Evolutionary conservation across 2,113 vertebrate genomes (phyloP), one percentile per base, ranked within the genome.

Genomic region (Syngnathoides biaculeatus): DNA sequence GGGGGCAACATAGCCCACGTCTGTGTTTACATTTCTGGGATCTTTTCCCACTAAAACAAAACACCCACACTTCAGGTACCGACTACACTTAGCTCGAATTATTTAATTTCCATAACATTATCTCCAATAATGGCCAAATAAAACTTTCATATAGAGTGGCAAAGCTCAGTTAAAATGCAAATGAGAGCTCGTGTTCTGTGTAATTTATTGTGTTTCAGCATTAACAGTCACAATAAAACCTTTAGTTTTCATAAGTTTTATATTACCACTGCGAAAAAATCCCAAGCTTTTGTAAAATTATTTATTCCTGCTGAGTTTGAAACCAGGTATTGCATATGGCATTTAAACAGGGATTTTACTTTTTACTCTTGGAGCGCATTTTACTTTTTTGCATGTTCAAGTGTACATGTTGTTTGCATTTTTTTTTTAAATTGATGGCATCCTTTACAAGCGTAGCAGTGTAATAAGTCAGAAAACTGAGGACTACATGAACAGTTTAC

Each of bases 381-480:
- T 81, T 75, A 69, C 58, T 62, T 73, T 68, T 52, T 71, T 35
- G 30, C 30, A 40, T 38, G 64, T 30, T 5, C 30, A 3, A 35
- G 38, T 59, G 53, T 72, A 39, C 67, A 72, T 68, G 69, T 57
- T 67, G 69, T 63, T 67, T 38, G 52, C 74, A 73, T 75, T 73
- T 73, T 60, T 64, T 73, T 60, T 64, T 73, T 75, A 64, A 64
- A n/a, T 17, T 73, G 50, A 73, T 65, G 70, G 45, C 50, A 52
- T 11, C 70, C 69, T 71, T 69, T 73, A 58, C 57, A 69, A 65
- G 59, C 73, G 43, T 66, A 60, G 69, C 61, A n/a, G 47, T 62
- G 64, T 72, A 75, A 58, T 40, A 56, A 61, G 40, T 65, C 42
- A 75, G 65, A 58, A 66, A 39, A 63, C 27, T 64, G 47, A 24